phyloP scores from a whole-genome alignment of 2,888 invertebrate genomes.

The Drosophila yooni region DNA sequence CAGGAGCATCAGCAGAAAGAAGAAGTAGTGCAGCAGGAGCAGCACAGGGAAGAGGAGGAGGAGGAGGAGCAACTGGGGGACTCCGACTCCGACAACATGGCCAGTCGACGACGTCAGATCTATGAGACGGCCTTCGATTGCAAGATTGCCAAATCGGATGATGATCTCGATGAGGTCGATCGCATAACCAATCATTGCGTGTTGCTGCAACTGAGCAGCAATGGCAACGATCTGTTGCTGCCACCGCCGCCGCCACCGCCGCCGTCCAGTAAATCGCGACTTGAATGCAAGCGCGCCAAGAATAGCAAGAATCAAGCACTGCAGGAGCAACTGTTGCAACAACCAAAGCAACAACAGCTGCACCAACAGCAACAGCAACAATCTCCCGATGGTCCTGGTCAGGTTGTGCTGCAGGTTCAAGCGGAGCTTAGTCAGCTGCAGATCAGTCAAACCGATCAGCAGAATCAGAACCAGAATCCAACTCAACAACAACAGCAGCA shows the following conservation, averaged over 20 bases:
- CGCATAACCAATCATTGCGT: constrained; percentile 93
- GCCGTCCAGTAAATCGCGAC: constrained; percentile 61
- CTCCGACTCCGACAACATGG: constrained; percentile 71
- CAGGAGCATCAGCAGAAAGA: constrained; percentile 3
- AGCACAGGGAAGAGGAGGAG: constrained; percentile 7
- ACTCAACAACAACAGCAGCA: constrained; percentile 15
- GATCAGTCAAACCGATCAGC: constrained; percentile 84
- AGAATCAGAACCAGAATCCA: constrained; percentile 82
- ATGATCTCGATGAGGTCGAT: constrained; percentile 92
- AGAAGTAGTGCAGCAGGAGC: constrained; percentile 69
- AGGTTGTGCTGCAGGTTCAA: constrained; percentile 71
- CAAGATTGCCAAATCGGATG: constrained; percentile 92
- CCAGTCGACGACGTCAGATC: constrained; percentile 89
- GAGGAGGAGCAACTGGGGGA: constrained; percentile 59
- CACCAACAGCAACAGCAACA: constrained; percentile 15
- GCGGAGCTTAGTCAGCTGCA: constrained; percentile 88
- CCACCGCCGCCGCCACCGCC: constrained; percentile 24
- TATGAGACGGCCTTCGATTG: constrained; percentile 96
- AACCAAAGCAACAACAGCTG: constrained; percentile 27
- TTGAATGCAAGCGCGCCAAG: constrained; percentile 83
- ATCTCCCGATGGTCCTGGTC: constrained; percentile 59
- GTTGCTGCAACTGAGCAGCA: constrained; percentile 86
- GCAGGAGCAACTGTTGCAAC: constrained; percentile 71
- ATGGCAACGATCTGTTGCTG: constrained; percentile 64
- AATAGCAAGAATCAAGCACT: constrained; percentile 84